Conservation (phyloP, 2,797 vertebrate genomes). For the Tamandua tetradactyla region DNA sequence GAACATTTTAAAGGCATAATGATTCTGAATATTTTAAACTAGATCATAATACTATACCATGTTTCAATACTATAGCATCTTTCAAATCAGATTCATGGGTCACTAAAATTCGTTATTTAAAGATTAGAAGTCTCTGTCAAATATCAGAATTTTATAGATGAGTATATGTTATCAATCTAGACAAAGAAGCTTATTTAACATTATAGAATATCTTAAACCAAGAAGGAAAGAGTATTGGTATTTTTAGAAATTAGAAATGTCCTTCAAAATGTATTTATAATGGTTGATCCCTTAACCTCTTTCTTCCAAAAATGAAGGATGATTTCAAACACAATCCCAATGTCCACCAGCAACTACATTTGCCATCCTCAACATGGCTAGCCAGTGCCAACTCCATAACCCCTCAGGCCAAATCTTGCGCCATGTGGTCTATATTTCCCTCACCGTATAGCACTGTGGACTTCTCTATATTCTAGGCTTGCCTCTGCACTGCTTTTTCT, state of each 20-base stretch:
- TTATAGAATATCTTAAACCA: conserved; percentile 31
- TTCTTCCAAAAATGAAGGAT: background rate
- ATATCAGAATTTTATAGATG: conserved; percentile 69
- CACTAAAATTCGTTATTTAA: conserved; percentile 76
- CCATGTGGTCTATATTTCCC: background rate
- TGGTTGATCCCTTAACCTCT: background rate
- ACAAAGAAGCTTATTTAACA: conserved; percentile 61
- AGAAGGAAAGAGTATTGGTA: background rate
- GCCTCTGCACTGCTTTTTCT: background rate
- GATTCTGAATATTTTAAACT: conserved; percentile 74
- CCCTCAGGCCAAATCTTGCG: background rate
- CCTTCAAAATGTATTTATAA: conserved; percentile 53
- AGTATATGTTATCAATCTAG: conserved; percentile 55
- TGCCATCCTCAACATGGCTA: background rate
- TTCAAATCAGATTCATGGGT: conserved; percentile 61
- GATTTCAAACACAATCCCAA: background rate
- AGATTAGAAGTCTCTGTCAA: conserved; percentile 60
- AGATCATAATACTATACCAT: conserved; percentile 43
- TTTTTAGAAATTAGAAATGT: conserved; percentile 21
- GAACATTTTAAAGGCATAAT: conserved; percentile 72
- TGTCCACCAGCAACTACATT: background rate
- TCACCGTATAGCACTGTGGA: background rate
- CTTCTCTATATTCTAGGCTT: background rate
- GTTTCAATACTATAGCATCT: conserved; percentile 49
- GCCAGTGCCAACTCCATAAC: background rate